Percentiles rank a stretch among this genome's conserved stretches.
phyloP scores from a whole-genome alignment of 2,888 invertebrate species.

The Oxycera nigricornis region DNA sequence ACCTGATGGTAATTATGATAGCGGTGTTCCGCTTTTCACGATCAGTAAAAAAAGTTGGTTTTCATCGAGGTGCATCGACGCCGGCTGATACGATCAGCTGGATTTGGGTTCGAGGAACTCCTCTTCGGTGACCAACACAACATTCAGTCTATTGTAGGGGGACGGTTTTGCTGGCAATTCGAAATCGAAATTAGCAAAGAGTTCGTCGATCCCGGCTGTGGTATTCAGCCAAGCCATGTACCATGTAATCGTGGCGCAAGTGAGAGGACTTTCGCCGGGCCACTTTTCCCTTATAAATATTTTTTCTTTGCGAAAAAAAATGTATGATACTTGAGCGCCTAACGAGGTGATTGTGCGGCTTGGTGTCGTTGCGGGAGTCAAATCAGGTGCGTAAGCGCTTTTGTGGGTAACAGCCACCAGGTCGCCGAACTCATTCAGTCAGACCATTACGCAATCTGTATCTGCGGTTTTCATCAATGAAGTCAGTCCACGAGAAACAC shows the following conservation, averaged over 20 bases:
- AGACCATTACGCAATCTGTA: too few species aligned
- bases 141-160: background rate
- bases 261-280: slow-evolving; percentile 21
- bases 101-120: slow-evolving; percentile 15
- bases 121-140: background rate
- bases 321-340: background rate
- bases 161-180: background rate
- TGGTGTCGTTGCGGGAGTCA: too few species aligned
- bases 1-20: background rate
- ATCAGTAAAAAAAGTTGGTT: background rate
- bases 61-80: background rate
- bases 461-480: too few species aligned
- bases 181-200: background rate
- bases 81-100: background rate
- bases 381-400: slow-evolving; percentile 8
- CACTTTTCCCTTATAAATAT: background rate
- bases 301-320: background rate
- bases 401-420: background rate
- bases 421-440: too few species aligned
- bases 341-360: background rate
- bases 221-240: background rate
- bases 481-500: background rate
- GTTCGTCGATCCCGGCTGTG: slow-evolving; percentile 18
- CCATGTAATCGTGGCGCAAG: slow-evolving; percentile 9
- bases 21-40: background rate